Evolutionary conservation across 2,888 invertebrate genomes (phyloP), one percentile per base, ranked within the genome.

Genomic region (Lamellibrachia satsuma): DNA sequence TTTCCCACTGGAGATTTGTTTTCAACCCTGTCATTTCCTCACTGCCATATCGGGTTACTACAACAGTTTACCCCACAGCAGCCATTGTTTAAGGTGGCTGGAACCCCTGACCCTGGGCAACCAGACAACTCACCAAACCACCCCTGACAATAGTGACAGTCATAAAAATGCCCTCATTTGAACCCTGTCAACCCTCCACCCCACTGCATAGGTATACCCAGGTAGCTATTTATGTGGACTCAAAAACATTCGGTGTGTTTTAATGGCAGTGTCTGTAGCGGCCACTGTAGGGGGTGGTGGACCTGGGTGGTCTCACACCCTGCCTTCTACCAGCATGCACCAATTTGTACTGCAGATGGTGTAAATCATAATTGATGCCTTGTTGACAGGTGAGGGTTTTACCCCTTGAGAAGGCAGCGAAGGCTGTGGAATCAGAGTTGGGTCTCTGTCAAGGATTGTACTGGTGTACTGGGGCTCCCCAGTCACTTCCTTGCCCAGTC

Each of bases 381-480:
- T 75, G 75, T 22, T 75, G 75, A 75, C 75, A 75, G 75, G 75
- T 6, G 22, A 75, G 75, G 75, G 75, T 75, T 75, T 75, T 75
- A 15, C 75, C 75, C 75, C 75, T 75, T 75, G 75, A 6, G 22
- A 22, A 75, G 75, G 15, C 75, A 75, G 22, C 22, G 75, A 75
- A 75, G 75, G n/a, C 75, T 75, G 75, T 15, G 22, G 15, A 75
- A 75, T 75, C 15, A 75, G 75, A 22, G 75, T 75, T 75, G 75
- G 75, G 75, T 75, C 75, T 75, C 75, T 75, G 75, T 75, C 75
- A 75, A 75, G 75, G 75, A n/a, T 75, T 75, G n/a, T 75, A 22
- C 75, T 22, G 39, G 39, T 39, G 39, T 39, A 39, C 39, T 39
- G 75, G 1, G 75, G 6, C 75, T 75, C 75, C 75, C 75, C 75